Evolutionary conservation across 2,888 invertebrate genomes (phyloP).

Genomic region (Gymnoscelis rufifasciata): DNA sequence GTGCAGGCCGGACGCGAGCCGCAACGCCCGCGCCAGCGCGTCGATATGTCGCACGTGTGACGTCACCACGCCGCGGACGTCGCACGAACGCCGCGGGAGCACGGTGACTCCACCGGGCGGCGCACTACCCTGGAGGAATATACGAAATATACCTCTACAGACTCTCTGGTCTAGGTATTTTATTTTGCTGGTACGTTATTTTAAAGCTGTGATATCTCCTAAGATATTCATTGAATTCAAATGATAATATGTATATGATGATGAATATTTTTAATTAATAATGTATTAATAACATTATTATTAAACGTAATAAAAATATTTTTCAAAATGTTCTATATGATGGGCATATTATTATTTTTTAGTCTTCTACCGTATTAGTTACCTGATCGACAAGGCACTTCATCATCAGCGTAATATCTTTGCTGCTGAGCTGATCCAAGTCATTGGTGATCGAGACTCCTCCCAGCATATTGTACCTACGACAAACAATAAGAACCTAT

Average conservation of each 20-base stretch:
- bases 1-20: slow-evolving; percentile 71
- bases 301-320: no score
- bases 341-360: no score
- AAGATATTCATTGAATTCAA: no score
- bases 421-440: slow-evolving; percentile 73
- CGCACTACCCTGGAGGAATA: slow-evolving; percentile 62
- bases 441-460: slow-evolving; percentile 75
- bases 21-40: slow-evolving; percentile 75
- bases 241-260: no score
- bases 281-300: no score
- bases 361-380: no score
- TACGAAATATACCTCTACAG: no score
- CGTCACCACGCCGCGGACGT: slow-evolving; percentile 72
- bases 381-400: slow-evolving; percentile 76
- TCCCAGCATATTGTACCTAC: slow-evolving; percentile 80
- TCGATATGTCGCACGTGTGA: slow-evolving; percentile 78
- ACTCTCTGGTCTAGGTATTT: no score
- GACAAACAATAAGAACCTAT: slow-evolving; percentile 16
- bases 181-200: no score
- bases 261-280: no score
- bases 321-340: no score
- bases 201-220: no score
- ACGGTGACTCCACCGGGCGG: slow-evolving; percentile 81
- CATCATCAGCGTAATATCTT: slow-evolving; percentile 77
- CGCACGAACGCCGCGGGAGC: slow-evolving; percentile 69